These are phyloP conservation scores for Canis aureus DNA, from an alignment of 2,113 vertebrate genomes.

Conservation along the genomic window DNA sequence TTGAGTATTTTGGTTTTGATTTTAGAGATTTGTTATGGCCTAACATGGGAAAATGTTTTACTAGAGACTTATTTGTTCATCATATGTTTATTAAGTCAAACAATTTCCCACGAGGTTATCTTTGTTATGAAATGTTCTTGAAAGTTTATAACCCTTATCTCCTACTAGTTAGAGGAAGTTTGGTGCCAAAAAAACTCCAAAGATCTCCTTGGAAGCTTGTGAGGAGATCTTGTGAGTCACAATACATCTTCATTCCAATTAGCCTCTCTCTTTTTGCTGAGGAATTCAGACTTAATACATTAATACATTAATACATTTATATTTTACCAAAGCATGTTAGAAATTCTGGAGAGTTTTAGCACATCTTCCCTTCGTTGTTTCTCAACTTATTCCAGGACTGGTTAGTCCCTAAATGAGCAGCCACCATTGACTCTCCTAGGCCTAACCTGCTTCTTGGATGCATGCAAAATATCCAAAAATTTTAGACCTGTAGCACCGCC, in stretches of 20 bases:
- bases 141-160: not conserved
- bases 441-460: not conserved
- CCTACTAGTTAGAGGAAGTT: not conserved
- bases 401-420: not conserved
- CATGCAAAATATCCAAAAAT: not conserved
- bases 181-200: not conserved
- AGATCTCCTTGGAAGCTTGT: not conserved
- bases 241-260: not conserved
- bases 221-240: not conserved
- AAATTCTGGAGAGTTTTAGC: not conserved
- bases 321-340: not conserved
- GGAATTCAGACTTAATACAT: not conserved
- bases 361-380: not conserved
- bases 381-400: not conserved
- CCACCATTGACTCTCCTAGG: not conserved
- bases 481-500: not conserved
- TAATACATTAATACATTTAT: not conserved
- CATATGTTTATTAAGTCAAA: not conserved
- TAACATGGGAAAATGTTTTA: not conserved
- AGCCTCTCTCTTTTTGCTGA: not conserved
- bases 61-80: not conserved
- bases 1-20: slow-evolving; percentile 33
- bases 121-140: not conserved
- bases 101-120: not conserved
- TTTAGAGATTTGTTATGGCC: not conserved